Conservation (phyloP, 2,797 vertebrate genomes). For the Zalophus californianus region DNA sequence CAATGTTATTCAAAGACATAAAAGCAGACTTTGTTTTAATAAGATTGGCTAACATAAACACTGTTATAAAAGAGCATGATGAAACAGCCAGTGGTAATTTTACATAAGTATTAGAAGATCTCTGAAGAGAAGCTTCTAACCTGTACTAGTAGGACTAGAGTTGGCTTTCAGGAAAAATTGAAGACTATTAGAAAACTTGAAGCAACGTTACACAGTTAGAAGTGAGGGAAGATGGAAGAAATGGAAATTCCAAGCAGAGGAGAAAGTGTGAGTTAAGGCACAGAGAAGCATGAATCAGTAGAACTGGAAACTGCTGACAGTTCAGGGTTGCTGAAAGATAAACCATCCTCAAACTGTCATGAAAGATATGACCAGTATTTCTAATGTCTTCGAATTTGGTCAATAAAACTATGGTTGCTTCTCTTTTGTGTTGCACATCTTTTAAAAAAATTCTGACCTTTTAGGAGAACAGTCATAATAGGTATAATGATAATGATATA, state of each 20-base stretch:
- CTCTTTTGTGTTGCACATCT: neutral
- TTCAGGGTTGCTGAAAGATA: neutral
- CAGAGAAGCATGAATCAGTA: neutral
- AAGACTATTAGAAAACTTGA: neutral
- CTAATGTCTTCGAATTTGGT: slow-evolving; percentile 16
- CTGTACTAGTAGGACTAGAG: neutral
- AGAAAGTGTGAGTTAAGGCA: neutral
- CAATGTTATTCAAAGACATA: neutral
- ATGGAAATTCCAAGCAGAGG: neutral
- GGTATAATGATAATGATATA: neutral
- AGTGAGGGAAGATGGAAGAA: neutral
- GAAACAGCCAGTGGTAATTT: neutral
- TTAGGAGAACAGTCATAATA: neutral
- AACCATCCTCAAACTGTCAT: neutral
- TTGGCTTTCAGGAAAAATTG: neutral
- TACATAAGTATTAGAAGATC: neutral
- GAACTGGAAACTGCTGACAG: neutral
- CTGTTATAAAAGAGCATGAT: neutral
- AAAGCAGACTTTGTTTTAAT: neutral
- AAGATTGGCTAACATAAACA: neutral
- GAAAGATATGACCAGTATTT: neutral
- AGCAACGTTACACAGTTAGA: neutral
- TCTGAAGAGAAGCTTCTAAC: neutral
- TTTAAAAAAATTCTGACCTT: neutral
- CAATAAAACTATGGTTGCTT: neutral